These are phyloP conservation scores for Mystacides longicornis DNA, from an alignment of 2,888 invertebrate species.

Conservation along the genomic window DNA sequence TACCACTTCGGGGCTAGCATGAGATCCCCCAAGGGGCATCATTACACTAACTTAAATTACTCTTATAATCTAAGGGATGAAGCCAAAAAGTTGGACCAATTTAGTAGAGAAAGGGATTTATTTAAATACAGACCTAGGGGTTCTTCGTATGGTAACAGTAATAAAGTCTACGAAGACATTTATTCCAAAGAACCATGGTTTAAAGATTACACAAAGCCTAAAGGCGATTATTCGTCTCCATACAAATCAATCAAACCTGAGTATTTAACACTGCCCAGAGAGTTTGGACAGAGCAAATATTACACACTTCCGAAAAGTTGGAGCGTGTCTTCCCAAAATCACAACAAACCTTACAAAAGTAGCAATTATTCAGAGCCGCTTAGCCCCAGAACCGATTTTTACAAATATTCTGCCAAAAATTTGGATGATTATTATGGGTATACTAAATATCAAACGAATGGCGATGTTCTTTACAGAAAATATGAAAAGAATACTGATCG, in stretches of 20 bases:
- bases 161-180: constrained; percentile 43
- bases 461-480: background rate
- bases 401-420: background rate
- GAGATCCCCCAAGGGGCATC: constrained; percentile 4
- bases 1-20: background rate
- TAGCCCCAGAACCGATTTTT: constrained; percentile 1
- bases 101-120: background rate
- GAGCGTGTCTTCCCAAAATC: constrained; percentile 17
- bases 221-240: constrained; percentile 33
- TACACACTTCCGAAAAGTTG: constrained; percentile 43
- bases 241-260: constrained; percentile 47
- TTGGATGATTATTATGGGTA: background rate
- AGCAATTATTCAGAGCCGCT: constrained; percentile 8
- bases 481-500: background rate
- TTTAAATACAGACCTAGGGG: background rate
- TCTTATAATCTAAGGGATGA: background rate
- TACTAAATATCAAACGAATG: background rate
- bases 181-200: constrained; percentile 35
- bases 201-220: constrained; percentile 16
- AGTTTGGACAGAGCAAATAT: constrained; percentile 35
- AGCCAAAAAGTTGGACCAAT: background rate
- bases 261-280: constrained; percentile 41
- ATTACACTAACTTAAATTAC: background rate
- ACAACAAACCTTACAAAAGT: constrained; percentile 21
- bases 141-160: constrained; percentile 16